Base-by-base conservation (phyloP, 2,888 invertebrate species). In the Melanchra persicariae region DNA sequence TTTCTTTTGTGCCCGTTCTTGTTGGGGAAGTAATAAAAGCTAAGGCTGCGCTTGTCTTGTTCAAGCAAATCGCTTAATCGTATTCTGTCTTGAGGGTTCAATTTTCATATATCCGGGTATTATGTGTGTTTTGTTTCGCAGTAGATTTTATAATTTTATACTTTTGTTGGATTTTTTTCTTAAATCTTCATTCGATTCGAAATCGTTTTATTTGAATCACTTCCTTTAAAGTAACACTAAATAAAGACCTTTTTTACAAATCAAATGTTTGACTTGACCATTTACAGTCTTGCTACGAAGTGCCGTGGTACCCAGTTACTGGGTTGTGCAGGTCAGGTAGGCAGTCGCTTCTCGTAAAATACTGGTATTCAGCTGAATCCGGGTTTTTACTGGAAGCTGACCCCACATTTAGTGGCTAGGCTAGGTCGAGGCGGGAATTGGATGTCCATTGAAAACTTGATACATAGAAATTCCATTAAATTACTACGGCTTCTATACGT, bases 1-100 rank as follows among this genome's bases (percentile, higher is more conserved):
- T 81, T 84, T 83, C 72, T 82, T 82, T 80, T 84, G 70, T 58
- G 57, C 61, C 30, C 26, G 43, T 77, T 84, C 54, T 70, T 74
- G 60, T 80, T 82, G 70, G 61, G n/a, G 55, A 70, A 75, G 70
- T 68, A 71, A 84, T 82, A 80, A 82, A 82, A 74, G 67, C 45
- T 43, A 62, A 74, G 62, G 40, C 34, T 45, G 64, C 49, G 49
- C 51, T 63, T 66, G 49, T 49, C 17, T 70, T 54, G 52, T 62
- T 26, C n/a, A 43, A 55, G 62, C 22, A 59, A 73, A 62, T 47
- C 26, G 43, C 43, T 74, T 69, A 26, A 69, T 67, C 54, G 62
- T 66, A 43, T 49, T 57, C 49, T 45, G 30, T 54, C 10, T 68
- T 40, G 19, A 63, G 45, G 47, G n/a, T 64, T 45, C 17, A 45